phyloP scores from a whole-genome alignment of 2,113 vertebrate species.

The Cynoglossus semilaevis region DNA sequence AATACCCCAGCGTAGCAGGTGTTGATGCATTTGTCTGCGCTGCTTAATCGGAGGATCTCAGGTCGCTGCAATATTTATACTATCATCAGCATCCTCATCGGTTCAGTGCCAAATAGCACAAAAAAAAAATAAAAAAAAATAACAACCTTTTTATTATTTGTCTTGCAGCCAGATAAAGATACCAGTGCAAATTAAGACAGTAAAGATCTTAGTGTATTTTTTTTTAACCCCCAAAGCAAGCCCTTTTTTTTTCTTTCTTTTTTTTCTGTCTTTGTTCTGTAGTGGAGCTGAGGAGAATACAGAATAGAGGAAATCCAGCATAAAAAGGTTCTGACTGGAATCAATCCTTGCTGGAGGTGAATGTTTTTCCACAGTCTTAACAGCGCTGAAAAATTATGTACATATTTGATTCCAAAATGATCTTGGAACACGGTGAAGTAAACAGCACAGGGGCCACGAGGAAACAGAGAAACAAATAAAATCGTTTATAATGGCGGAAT shows the following conservation, averaged over 20 bases:
- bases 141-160: conserved; percentile 3
- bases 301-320: conserved; percentile 59
- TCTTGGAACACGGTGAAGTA: conserved; percentile 21
- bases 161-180: neutral
- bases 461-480: conserved; percentile 8
- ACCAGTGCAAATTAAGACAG: neutral
- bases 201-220: conserved; percentile 24
- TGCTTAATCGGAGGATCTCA: conserved; percentile 20
- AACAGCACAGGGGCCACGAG: conserved; percentile 10
- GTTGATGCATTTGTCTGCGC: conserved; percentile 26
- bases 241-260: conserved; percentile 1
- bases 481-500: conserved; percentile 7
- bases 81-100: conserved; percentile 7
- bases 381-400: conserved; percentile 51
- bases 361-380: conserved; percentile 59
- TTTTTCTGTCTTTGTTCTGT: conserved; percentile 53
- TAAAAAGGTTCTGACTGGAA: conserved; percentile 50
- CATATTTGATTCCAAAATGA: conserved; percentile 50
- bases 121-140: no score
- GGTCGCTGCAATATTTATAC: conserved; percentile 25
- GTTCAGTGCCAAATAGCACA: neutral
- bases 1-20: conserved; percentile 24
- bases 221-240: no score
- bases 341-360: conserved; percentile 61
- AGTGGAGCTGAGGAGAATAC: conserved; percentile 63